Percentiles rank a stretch among this genome's conserved stretches.
phyloP scores from a whole-genome alignment of 2,888 invertebrate genomes.

The Pseudococcus longispinus region DNA sequence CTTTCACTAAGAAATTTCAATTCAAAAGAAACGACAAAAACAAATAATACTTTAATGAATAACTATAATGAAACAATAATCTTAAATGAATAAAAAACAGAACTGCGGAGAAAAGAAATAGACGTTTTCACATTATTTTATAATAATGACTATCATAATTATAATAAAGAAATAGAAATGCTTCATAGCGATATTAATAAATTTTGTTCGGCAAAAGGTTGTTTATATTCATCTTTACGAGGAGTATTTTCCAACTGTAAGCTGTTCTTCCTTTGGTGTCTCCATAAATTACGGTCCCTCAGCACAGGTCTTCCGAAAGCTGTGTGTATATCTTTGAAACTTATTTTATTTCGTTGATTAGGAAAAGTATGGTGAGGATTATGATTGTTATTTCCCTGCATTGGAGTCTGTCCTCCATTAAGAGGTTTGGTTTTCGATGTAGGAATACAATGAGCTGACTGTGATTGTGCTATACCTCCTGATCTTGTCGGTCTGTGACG shows the following conservation, averaged over 20 bases:
- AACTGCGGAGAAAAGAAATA: neutral
- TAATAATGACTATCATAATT: neutral
- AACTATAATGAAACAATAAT: neutral
- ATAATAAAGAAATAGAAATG: neutral
- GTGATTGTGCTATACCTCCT: conserved; percentile 27
- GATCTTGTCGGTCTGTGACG: conserved; percentile 53
- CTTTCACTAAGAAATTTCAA: neutral
- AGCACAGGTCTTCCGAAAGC: conserved; percentile 74
- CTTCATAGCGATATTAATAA: conserved; percentile 45
- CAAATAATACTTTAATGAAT: neutral
- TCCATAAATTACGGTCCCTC: conserved; percentile 74
- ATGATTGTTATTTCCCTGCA: conserved; percentile 3
- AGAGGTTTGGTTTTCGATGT: conserved; percentile 70
- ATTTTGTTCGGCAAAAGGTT: conserved; percentile 35
- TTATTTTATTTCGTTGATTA: conserved; percentile 65
- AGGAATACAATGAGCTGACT: conserved; percentile 75
- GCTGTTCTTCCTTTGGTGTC: conserved; percentile 63
- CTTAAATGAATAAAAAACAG: neutral
- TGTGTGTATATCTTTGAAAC: conserved; percentile 76
- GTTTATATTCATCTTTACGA: neutral
- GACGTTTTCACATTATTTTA: neutral
- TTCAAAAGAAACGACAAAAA: neutral
- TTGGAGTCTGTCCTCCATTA: conserved; percentile 62
- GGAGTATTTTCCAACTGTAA: neutral
- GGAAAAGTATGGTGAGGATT: neutral